phyloP scores from a whole-genome alignment of 2,888 invertebrate genomes.

The Rutpela maculata region DNA sequence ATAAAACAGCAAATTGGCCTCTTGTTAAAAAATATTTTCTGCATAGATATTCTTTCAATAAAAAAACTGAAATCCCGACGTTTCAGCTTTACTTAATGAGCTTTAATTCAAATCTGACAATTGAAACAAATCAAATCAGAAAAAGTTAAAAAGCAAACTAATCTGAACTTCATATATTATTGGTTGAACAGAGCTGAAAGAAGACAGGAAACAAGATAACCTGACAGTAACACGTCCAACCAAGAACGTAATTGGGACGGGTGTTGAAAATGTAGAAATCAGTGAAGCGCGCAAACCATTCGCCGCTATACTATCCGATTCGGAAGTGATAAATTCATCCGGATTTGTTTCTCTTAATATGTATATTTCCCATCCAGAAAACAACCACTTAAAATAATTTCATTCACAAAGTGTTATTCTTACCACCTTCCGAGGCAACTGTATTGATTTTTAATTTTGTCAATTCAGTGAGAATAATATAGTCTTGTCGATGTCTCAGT shows the following conservation, averaged over 20 bases:
- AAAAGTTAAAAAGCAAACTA: constrained; percentile 10
- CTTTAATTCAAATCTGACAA: constrained; percentile 22
- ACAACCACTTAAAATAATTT: background rate
- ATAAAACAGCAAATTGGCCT: too few relatives aligned
- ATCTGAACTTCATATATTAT: constrained; percentile 4
- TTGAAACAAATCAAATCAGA: constrained; percentile 16
- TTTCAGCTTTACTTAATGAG: background rate
- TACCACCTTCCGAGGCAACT: too few relatives aligned
- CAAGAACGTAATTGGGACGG: constrained; percentile 51
- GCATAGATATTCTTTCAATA: background rate
- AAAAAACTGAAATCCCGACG: background rate
- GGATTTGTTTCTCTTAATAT: constrained; percentile 8
- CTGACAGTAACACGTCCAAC: constrained; percentile 46
- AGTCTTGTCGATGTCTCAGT: too few relatives aligned
- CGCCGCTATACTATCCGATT: constrained; percentile 12
- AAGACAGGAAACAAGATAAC: constrained; percentile 41
- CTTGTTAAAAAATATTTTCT: too few relatives aligned
- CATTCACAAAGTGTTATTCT: too few relatives aligned
- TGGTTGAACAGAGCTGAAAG: constrained; percentile 12
- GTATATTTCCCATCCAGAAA: background rate
- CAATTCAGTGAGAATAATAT: too few relatives aligned
- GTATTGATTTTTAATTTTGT: too few relatives aligned
- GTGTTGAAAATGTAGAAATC: constrained; percentile 45
- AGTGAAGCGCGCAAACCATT: constrained; percentile 39
- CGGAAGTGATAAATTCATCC: constrained; percentile 19